Conservation (phyloP, 2,113 vertebrate genomes). For the Collichthys lucidus region DNA sequence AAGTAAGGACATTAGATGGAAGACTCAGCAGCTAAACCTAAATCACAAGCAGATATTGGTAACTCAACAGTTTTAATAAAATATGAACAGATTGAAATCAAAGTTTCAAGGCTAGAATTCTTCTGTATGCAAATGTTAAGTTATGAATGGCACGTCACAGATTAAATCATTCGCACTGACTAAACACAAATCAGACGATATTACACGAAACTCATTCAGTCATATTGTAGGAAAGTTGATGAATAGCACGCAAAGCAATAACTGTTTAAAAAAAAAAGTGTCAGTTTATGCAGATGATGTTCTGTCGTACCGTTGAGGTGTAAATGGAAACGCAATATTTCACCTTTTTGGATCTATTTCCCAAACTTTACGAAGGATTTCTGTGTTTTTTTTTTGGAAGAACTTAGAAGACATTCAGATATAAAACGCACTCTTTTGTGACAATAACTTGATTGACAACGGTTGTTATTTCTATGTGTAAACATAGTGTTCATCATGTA, state of each 20-base stretch:
- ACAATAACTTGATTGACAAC: slow-evolving; percentile 14
- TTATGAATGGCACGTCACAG: neutral
- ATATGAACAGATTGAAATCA: slow-evolving; percentile 29
- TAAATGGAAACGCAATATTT: slow-evolving; percentile 59
- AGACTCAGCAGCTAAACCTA: neutral
- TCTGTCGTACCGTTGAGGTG: slow-evolving; percentile 23
- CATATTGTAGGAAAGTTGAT: slow-evolving; percentile 26
- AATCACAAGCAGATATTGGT: slow-evolving; percentile 17
- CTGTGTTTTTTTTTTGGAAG: slow-evolving; percentile 15
- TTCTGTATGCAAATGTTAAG: slow-evolving; percentile 17
- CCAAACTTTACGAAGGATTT: slow-evolving; percentile 16
- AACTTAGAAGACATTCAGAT: slow-evolving; percentile 1
- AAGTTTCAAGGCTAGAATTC: slow-evolving; percentile 14
- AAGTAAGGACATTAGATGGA: neutral
- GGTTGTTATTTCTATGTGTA: slow-evolving; percentile 48
- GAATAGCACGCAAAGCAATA: slow-evolving; percentile 67
- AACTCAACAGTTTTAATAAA: slow-evolving; percentile 3
- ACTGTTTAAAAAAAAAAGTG: slow-evolving; percentile 29
- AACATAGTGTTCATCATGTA: slow-evolving; percentile 48
- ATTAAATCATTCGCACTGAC: neutral
- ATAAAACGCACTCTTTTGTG: slow-evolving; percentile 7
- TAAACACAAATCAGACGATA: slow-evolving; percentile 18
- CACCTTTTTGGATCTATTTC: slow-evolving; percentile 10
- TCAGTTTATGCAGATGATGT: slow-evolving; percentile 45
- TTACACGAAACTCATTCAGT: slow-evolving; percentile 14